Evolutionary conservation across 1,140 invertebrate species (phyloP), one percentile per base, ranked within the genome.

Genomic region (Philopotamus ludificatus): DNA sequence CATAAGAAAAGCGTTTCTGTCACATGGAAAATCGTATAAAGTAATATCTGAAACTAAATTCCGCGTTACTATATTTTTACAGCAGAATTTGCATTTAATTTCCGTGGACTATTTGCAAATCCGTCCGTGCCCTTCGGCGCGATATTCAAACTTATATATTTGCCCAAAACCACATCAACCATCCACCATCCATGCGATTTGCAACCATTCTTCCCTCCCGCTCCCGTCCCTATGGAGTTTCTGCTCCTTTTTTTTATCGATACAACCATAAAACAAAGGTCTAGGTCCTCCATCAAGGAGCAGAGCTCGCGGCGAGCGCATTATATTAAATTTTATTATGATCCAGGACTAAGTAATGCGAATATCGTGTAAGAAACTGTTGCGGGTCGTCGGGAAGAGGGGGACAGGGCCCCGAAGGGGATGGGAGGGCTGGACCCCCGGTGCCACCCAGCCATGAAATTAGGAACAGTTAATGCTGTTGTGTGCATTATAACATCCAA

Each of bases 311-410:
- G 45, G 62, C 50, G 62, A 67, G 68, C 72, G 74, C 73, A 73
- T 79, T 78, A 79, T 81, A 79, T 81, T 79, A 81, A 81, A 81
- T 81, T 81, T 81, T 81, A 81, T 79, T 79, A 79, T 79, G 70
- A 74, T 75, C 74, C 75, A 76, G 77, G 78, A 79, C 79, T 79
- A 79, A 79, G 78, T 79, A 81, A 79, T 81, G 78, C 74, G 77
- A 81, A 81, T 81, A 79, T 79, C 78, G 77, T 81, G 79, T 81
- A 81, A 81, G 79, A 77, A 77, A 75, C 66, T 34, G 57, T 70
- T 74, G 73, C 22, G 26, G 74, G 61, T 57, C 57, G 4, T 34
- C 4, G 28, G 42, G n/a, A 41, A 34, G 57, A 10, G 39, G 3
- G 18, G 39, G 9, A 8, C 28, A 12, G 57, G 21, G 3, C 15